phyloP scores from a whole-genome alignment of 2,888 invertebrate species.

The Brassicogethes aeneus region DNA sequence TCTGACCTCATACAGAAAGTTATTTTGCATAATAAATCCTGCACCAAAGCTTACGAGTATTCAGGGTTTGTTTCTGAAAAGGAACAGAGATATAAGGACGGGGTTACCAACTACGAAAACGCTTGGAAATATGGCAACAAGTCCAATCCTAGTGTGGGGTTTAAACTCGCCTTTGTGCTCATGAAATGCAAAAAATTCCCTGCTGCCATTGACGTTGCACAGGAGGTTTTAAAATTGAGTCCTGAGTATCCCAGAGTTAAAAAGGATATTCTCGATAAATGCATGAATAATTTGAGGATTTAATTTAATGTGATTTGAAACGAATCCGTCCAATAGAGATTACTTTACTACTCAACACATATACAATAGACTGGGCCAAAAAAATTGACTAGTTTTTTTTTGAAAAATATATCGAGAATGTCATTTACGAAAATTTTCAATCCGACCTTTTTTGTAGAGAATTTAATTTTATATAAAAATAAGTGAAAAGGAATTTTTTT shows the following conservation, averaged over 20 bases:
- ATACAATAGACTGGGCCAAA: too few relatives aligned
- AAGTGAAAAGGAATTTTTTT: too few relatives aligned
- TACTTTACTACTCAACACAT: too few relatives aligned
- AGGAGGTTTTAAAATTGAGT: slow-evolving; percentile 69
- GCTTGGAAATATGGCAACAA: slow-evolving; percentile 83
- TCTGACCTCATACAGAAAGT: slow-evolving; percentile 71
- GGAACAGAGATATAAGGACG: slow-evolving; percentile 81
- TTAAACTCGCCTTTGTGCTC: slow-evolving; percentile 85
- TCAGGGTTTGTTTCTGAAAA: slow-evolving; percentile 82
- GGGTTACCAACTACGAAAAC: slow-evolving; percentile 70
- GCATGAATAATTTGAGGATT: slow-evolving; percentile 64
- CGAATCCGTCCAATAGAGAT: too few relatives aligned
- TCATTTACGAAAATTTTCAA: too few relatives aligned
- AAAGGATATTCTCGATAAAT: slow-evolving; percentile 91
- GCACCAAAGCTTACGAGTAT: slow-evolving; percentile 85
- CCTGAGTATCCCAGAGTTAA: slow-evolving; percentile 86
- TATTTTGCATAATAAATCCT: slow-evolving; percentile 76
- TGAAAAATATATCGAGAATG: too few relatives aligned
- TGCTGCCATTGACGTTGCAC: slow-evolving; percentile 86
- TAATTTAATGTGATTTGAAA: too few relatives aligned
- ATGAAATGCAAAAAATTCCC: slow-evolving; percentile 84
- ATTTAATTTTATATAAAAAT: too few relatives aligned
- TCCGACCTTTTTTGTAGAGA: too few relatives aligned
- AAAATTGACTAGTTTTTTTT: too few relatives aligned
- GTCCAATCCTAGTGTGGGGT: slow-evolving; percentile 78